These are phyloP conservation scores for Leuciscus waleckii DNA, from an alignment of 2,797 vertebrate species.

Conservation along the genomic window DNA sequence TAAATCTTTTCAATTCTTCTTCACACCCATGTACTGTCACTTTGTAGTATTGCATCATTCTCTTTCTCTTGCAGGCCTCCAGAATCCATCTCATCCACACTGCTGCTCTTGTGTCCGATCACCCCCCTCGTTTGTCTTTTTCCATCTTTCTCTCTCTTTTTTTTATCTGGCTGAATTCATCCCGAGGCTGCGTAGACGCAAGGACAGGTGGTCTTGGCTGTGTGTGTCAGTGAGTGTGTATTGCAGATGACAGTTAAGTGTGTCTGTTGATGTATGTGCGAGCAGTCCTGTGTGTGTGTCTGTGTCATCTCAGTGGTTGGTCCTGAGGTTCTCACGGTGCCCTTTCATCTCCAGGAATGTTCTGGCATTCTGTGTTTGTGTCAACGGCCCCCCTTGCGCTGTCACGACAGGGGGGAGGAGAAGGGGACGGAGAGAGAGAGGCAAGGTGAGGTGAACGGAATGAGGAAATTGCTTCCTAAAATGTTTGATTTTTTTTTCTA, in stretches of 20 bases:
- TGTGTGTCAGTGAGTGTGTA: conserved; percentile 10
- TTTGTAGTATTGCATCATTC: conserved; percentile 32
- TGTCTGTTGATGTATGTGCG: conserved; percentile 20
- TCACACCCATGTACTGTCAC: not conserved
- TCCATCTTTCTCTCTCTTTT: conserved; percentile 15
- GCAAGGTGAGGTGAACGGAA: not conserved
- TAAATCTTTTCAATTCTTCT: conserved; percentile 24
- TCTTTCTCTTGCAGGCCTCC: conserved; percentile 14
- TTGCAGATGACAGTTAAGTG: conserved; percentile 43
- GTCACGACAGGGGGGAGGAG: conserved; percentile 32
- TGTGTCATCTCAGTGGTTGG: conserved; percentile 52
- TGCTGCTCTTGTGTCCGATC: not conserved
- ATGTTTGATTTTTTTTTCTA: not conserved
- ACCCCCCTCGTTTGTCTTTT: conserved; percentile 12
- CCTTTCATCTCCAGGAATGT: conserved; percentile 58
- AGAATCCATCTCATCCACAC: not conserved
- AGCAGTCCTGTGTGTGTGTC: not conserved
- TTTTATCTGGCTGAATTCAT: conserved; percentile 21
- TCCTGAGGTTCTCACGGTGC: conserved; percentile 44
- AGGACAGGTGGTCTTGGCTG: conserved; percentile 54
- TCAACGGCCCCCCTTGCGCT: conserved; percentile 38
- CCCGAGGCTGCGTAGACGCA: conserved; percentile 43
- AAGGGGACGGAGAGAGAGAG: conserved; percentile 1
- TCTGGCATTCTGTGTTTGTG: conserved; percentile 55
- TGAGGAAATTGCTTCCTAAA: not conserved